These are phyloP conservation scores for Cyphomyrus plagiostoma DNA, from an alignment of 2,113 vertebrate genomes.

Conservation along the genomic window DNA sequence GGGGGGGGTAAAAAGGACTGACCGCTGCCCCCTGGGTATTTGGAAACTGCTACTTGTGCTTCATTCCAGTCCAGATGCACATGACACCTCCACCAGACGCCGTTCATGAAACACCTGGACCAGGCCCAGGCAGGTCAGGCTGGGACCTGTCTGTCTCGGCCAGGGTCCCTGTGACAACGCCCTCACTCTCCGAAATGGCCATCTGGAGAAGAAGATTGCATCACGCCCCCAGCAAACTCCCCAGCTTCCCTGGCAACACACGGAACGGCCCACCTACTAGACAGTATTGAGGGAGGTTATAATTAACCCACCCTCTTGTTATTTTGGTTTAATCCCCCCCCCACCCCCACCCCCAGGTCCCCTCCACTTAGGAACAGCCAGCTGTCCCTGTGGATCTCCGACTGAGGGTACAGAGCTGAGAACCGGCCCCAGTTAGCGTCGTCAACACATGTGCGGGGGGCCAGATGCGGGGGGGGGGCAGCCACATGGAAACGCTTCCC, in stretches of 20 bases:
- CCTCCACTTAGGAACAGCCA: conserved; percentile 37
- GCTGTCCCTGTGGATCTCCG: conserved; percentile 34
- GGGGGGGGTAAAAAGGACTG: background rate
- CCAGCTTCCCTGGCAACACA: conserved; percentile 16
- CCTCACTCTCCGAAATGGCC: background rate
- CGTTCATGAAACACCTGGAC: background rate
- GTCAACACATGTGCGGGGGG: conserved; percentile 19
- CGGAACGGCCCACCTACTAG: conserved; percentile 4
- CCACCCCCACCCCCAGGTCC: conserved; percentile 9
- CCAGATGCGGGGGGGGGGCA: background rate
- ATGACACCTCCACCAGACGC: background rate
- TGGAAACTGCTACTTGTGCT: background rate
- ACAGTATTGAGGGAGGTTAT: conserved; percentile 29
- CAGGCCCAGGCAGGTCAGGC: background rate
- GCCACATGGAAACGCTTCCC: background rate
- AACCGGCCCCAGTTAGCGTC: conserved; percentile 27
- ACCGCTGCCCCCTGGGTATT: background rate
- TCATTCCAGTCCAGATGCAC: background rate
- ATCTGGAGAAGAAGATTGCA: background rate
- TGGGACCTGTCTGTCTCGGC: background rate
- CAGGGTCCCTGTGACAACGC: background rate
- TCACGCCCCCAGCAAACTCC: background rate
- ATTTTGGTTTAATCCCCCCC: conserved; percentile 40
- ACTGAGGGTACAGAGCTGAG: conserved; percentile 25
- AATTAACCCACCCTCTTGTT: conserved; percentile 47